A percentile compares a stretch with the other conserved stretches of the same genome.
phyloP scores from a whole-genome alignment of 2,113 vertebrate species.

The Phyllostomus hastatus region DNA sequence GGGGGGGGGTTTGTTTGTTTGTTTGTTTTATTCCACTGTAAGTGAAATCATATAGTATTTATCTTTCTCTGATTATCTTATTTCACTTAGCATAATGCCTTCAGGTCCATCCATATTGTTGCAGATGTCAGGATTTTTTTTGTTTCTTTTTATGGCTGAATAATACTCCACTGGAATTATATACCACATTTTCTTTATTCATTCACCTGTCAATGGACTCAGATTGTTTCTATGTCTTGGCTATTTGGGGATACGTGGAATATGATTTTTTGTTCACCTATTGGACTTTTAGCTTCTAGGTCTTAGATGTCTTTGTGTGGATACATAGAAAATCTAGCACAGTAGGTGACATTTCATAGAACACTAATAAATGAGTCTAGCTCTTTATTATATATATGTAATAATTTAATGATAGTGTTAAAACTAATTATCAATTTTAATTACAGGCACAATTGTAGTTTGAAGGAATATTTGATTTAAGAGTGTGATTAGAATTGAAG shows the following conservation, averaged over 20 bases:
- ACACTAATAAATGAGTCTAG: not conserved
- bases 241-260: not conserved
- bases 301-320: not conserved
- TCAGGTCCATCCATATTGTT: not conserved
- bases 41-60: not conserved
- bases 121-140: not conserved
- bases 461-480: not conserved
- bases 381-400: not conserved
- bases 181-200: not conserved
- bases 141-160: not conserved
- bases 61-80: not conserved
- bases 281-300: not conserved
- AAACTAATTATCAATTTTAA: constrained; percentile 27
- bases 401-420: not conserved
- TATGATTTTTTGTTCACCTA: not conserved
- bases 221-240: not conserved
- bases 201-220: not conserved
- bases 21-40: not conserved
- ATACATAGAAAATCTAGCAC: not conserved
- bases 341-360: not conserved
- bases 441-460: not conserved
- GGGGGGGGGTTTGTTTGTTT: not conserved
- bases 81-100: not conserved
- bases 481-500: not conserved
- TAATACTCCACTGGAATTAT: not conserved